Percentiles rank a stretch among this genome's conserved stretches.
Conservation (phyloP, 2,797 vertebrate genomes). For the Brachymystax lenok region DNA sequence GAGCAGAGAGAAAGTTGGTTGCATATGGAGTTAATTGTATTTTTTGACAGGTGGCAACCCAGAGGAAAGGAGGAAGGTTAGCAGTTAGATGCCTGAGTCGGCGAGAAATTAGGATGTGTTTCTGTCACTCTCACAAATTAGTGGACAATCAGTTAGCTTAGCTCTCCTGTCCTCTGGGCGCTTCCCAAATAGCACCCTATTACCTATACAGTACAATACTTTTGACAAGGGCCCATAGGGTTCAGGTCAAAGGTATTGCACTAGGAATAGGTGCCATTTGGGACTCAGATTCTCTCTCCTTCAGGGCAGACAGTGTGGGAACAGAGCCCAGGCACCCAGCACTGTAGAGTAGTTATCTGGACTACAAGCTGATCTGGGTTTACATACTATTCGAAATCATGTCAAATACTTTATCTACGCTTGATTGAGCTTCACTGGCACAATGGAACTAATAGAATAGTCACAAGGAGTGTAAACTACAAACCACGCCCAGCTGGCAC, state of each 20-base stretch:
- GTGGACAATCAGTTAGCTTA: slow-evolving; percentile 12
- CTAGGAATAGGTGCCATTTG: no score
- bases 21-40: slow-evolving; percentile 16
- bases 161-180: not conserved
- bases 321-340: not conserved
- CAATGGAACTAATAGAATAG: no score
- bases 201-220: no score
- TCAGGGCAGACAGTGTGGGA: not conserved
- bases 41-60: slow-evolving; percentile 17
- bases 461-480: not conserved
- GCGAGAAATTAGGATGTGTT: slow-evolving; percentile 31
- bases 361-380: not conserved
- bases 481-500: not conserved
- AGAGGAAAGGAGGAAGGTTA: slow-evolving; percentile 11
- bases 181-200: no score
- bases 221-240: no score
- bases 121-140: slow-evolving; percentile 28
- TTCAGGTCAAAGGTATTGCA: no score
- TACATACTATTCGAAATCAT: not conserved
- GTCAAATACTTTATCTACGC: slow-evolving; percentile 17
- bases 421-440: not conserved
- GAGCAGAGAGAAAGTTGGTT: not conserved
- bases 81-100: slow-evolving; percentile 6
- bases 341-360: not conserved
- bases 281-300: no score